These are phyloP conservation scores for Notodonta ziczac DNA, from an alignment of 2,888 invertebrate genomes.

Conservation along the genomic window DNA sequence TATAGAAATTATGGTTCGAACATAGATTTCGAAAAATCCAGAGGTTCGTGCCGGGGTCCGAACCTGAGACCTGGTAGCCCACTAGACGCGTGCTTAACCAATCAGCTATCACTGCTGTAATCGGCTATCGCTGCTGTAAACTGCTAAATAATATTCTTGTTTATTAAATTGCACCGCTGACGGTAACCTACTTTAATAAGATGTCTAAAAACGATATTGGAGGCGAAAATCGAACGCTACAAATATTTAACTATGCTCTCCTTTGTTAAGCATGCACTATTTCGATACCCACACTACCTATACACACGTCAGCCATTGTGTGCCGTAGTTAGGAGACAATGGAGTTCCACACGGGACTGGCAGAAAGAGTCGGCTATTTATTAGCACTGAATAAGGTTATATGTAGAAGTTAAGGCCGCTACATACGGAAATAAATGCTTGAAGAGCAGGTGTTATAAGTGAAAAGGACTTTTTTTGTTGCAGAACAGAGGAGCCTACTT, in stretches of 20 bases:
- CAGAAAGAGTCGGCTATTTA: constrained; percentile 60
- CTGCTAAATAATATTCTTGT: too few species aligned
- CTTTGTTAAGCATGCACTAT: constrained; percentile 32
- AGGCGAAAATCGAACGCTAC: constrained; percentile 33
- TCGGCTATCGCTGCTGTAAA: too few species aligned
- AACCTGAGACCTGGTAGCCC: too few species aligned
- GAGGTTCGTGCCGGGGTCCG: too few species aligned
- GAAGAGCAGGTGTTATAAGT: not conserved
- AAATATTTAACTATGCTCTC: constrained; percentile 40
- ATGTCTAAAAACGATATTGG: not conserved
- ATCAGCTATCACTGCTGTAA: too few species aligned
- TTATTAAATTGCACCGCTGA: too few species aligned
- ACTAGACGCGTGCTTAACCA: too few species aligned
- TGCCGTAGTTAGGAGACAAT: constrained; percentile 66
- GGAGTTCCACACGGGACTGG: constrained; percentile 50
- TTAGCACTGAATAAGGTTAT: constrained; percentile 57
- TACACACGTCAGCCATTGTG: constrained; percentile 52
- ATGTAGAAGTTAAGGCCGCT: constrained; percentile 27
- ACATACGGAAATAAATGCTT: not conserved
- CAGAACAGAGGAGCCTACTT: too few species aligned
- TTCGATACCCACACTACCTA: constrained; percentile 38
- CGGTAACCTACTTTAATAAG: too few species aligned
- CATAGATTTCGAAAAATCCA: too few species aligned
- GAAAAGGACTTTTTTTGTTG: too few species aligned
- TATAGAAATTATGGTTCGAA: too few species aligned